Evolutionary conservation across 2,797 vertebrate species (phyloP).

Genomic region (Luscinia luscinia): DNA sequence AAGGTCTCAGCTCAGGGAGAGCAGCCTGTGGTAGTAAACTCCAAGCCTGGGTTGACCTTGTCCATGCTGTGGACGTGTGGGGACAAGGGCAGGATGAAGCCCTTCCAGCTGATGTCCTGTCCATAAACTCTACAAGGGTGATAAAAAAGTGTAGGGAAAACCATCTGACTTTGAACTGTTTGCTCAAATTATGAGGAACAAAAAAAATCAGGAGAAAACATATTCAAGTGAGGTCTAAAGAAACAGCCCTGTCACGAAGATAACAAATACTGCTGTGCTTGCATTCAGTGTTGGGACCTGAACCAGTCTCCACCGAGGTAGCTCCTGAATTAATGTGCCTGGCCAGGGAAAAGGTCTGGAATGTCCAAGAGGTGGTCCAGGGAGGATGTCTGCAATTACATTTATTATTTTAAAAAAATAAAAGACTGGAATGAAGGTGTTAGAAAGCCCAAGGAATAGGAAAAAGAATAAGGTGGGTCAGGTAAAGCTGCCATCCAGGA

Average conservation of each 20-base stretch:
- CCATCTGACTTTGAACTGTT: neutral
- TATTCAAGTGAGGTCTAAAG: neutral
- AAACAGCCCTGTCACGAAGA: neutral
- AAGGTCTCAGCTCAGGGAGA: neutral
- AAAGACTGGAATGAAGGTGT: neutral
- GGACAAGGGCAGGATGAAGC: neutral
- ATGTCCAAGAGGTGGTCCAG: neutral
- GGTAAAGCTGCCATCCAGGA: neutral
- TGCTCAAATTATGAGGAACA: conserved; percentile 19
- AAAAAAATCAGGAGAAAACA: conserved; percentile 6
- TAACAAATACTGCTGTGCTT: conserved; percentile 13
- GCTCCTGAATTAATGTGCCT: conserved; percentile 10
- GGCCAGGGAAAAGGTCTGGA: neutral
- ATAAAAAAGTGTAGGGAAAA: neutral
- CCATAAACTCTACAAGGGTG: neutral
- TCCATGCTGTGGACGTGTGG: neutral
- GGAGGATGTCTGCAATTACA: neutral
- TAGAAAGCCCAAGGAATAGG: neutral
- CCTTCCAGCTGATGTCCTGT: neutral
- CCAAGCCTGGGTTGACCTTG: neutral
- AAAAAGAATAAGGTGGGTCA: neutral
- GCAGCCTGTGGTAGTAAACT: neutral
- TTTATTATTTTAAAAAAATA: no score
- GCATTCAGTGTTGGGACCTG: neutral
- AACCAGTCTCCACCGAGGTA: neutral